These are phyloP conservation scores for Agriopis aurantiaria DNA, from an alignment of 2,888 invertebrate genomes.

Conservation along the genomic window DNA sequence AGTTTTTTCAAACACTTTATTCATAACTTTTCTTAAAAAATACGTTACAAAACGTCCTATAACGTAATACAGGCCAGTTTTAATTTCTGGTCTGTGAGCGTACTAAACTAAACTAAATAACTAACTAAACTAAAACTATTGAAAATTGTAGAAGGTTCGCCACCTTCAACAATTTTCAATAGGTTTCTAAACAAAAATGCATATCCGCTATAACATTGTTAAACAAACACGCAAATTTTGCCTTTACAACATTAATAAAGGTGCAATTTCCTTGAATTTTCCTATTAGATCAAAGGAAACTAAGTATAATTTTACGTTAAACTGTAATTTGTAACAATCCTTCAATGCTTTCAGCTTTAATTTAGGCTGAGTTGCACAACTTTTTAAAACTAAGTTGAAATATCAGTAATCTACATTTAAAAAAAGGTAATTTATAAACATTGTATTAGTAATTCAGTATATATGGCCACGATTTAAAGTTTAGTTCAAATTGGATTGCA, in stretches of 20 bases:
- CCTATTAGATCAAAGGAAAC: neutral
- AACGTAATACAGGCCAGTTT: too few relatives aligned
- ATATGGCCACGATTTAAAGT: too few relatives aligned
- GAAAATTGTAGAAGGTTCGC: too few relatives aligned
- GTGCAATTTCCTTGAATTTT: slow-evolving; percentile 4
- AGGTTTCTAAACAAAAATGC: slow-evolving; percentile 24
- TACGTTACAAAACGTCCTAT: slow-evolving; percentile 13
- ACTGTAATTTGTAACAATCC: neutral
- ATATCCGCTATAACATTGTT: slow-evolving; percentile 24
- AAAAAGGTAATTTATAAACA: too few relatives aligned
- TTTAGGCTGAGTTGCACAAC: neutral
- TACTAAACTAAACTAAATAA: neutral
- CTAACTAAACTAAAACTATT: too few relatives aligned
- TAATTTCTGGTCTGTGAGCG: neutral
- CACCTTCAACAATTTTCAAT: neutral
- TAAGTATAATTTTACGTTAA: neutral
- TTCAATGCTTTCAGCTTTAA: neutral
- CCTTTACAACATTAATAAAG: neutral
- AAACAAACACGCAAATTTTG: slow-evolving; percentile 5
- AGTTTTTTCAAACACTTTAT: slow-evolving; percentile 1
- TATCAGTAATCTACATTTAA: too few relatives aligned
- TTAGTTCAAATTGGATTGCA: too few relatives aligned
- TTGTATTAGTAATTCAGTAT: too few relatives aligned
- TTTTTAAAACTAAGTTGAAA: too few relatives aligned
- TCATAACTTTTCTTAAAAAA: slow-evolving; percentile 16